Percentiles rank a stretch among this genome's conserved stretches.
Evolutionary conservation across 2,113 vertebrate species (phyloP).

Genomic region (Dipodomys stephensi): DNA sequence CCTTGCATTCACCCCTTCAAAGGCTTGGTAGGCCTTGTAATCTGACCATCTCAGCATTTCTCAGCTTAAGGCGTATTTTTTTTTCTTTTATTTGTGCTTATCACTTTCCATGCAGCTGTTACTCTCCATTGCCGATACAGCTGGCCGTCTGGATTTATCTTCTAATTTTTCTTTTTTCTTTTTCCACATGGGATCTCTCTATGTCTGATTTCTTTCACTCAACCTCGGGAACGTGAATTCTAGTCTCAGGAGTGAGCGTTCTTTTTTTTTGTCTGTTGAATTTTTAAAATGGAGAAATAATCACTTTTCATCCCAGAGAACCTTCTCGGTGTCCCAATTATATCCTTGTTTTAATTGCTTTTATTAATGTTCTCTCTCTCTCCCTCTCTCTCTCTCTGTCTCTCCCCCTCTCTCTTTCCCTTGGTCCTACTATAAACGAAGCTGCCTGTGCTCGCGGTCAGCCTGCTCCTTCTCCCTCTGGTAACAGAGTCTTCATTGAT

Average conservation of each 20-base stretch:
- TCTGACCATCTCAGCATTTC: not conserved
- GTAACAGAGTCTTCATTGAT: not conserved
- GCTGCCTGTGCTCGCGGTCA: conserved; percentile 9
- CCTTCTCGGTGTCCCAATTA: conserved; percentile 60
- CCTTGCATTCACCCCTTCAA: not conserved
- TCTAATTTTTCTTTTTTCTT: not conserved
- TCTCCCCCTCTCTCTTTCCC: conserved; percentile 33
- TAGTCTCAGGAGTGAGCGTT: conserved; percentile 50
- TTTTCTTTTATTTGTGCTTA: not conserved
- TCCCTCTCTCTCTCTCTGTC: not conserved
- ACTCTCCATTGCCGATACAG: not conserved
- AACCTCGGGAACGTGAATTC: conserved; percentile 52
- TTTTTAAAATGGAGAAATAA: conserved; percentile 64
- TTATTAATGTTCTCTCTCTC: conserved; percentile 69
- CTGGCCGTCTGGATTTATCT: not conserved
- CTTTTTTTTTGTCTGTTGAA: conserved; percentile 49
- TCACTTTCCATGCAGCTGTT: not conserved
- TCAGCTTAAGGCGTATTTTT: not conserved
- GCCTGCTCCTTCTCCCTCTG: not conserved
- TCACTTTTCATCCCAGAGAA: conserved; percentile 52
- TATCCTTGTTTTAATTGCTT: conserved; percentile 68
- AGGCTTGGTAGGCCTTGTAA: not conserved
- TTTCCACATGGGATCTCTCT: not conserved
- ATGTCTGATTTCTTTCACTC: conserved; percentile 51
- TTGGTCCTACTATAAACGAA: conserved; percentile 62